Base-by-base conservation (phyloP, 2,113 vertebrate species). In the Nycticebus coucang region DNA sequence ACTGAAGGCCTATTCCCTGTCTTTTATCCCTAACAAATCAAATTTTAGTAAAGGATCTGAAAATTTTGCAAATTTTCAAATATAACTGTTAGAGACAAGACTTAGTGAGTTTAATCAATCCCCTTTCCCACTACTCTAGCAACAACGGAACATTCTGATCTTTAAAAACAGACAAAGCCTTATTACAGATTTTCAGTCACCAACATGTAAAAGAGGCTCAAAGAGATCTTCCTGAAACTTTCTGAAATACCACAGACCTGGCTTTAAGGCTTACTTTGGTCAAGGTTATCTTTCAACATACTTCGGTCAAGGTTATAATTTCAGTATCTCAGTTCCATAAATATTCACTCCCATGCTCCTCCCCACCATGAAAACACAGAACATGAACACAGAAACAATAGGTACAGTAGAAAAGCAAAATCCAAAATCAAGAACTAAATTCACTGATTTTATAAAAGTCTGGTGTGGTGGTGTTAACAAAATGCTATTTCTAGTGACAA, bases 1-100 rank as follows among this genome's bases (percentile, higher is more conserved):
- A 94, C 41, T 81, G 74, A 86, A 89, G 59, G 66, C 28, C 19
- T 66, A 59, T 15, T 78, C 64, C 91, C 17, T 59, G 41, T 35
- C 68, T 95, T 95, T 94, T 17, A 66, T 18, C 80, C 45, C 37
- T 74, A 78, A 97, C 12, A 87, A 86, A 90, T 79, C 55, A 72
- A 62, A 57, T 41, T 83, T 90, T 66, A 41, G 11, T 33, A 64
- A 85, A 95, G 4, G 28, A 81, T 41, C 14, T 57, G n/a, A 93
- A 80, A 86, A 22, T 37, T 79, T 24, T 50, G 35, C 55, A 83
- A 62, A 77, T 41, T 84, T 79, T 80, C 68, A 82, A 95, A 75
- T 74, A 37, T 59, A 85, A 79, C 85, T 21, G 24, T 74, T 59
- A 79, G 50, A 79, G 45, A 80, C 79, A 93, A 87, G 33, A 26